Evolutionary conservation across 2,888 invertebrate species (phyloP), one percentile per base, ranked within the genome.

Genomic region (Apodemia zela): DNA sequence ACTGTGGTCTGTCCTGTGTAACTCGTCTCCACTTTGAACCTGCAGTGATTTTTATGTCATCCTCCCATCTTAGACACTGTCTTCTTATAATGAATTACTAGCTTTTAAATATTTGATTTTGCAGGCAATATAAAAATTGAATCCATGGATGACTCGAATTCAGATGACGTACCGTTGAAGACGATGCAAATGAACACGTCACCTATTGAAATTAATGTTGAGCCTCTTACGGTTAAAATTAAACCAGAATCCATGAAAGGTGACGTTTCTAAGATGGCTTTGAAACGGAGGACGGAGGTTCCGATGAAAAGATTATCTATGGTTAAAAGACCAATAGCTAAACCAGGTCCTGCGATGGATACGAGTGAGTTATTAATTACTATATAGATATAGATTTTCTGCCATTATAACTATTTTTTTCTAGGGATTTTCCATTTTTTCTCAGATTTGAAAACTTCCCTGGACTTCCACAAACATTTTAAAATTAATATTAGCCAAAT

Each of bases 81-180:
- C n/a, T n/a, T n/a, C n/a, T 21, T 21, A 21, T 21, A 21, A 21
- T 21, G 21, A 35, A 8, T 35, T 0, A 35, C 7, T 5, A 5
- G 0, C 7, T 35, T 35, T 35, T 8, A 35, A 1, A 35, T 3
- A 47, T 47, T 15, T 47, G 3, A 47, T 49, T 49, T 18, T 18
- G 0, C 51, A 54, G 51, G 6, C 15, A 54, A 54, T 64, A 38
- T 63, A 60, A 35, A 47, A 57, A 1, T 47, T 17, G 25, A 60
- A 33, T 17, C 61, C 6, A 49, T 61, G 49, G 49, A 61, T 18
- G 49, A 33, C 25, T 33, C 58, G 25, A 35, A 62, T 58, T 58
- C 62, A 17, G 62, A 62, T 18, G 57, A 45, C n/a, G 7, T 62
- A 29, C 62, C 62, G 2, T 45, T 62, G 38, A 62, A 62, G 2